A percentile compares a stretch with the other conserved stretches of the same genome.
These are phyloP conservation scores for Maylandia zebra DNA, from an alignment of 2,113 vertebrate species.

Conservation along the genomic window DNA sequence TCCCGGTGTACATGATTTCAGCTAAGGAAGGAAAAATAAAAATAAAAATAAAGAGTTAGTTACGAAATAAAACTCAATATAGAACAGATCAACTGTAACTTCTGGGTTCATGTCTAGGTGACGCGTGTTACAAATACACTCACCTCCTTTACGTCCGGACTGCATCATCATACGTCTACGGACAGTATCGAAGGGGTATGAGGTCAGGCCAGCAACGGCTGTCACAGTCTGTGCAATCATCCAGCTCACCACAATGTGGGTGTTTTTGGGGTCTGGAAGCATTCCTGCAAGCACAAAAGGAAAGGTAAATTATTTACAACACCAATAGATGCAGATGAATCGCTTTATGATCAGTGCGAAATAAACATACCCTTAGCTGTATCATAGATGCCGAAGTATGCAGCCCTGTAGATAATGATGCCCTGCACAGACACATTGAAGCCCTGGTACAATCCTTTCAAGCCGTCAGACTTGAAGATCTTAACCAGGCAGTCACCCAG, in stretches of 20 bases:
- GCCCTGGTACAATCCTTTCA: slow-evolving; percentile 80
- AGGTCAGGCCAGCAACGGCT: slow-evolving; percentile 79
- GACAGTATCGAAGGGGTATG: slow-evolving; percentile 93
- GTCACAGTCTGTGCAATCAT: slow-evolving; percentile 90
- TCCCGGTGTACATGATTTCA: slow-evolving; percentile 92
- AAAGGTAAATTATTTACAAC: not conserved
- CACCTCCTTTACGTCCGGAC: slow-evolving; percentile 90
- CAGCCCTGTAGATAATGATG: slow-evolving; percentile 94
- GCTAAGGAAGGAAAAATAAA: slow-evolving; percentile 57
- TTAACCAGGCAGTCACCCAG: slow-evolving; percentile 80
- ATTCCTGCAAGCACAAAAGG: slow-evolving; percentile 71
- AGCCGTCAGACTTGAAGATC: slow-evolving; percentile 76
- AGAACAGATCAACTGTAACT: not conserved
- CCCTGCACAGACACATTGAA: slow-evolving; percentile 90
- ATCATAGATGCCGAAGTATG: slow-evolving; percentile 93
- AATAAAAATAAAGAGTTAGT: not conserved
- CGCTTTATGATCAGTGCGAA: not conserved
- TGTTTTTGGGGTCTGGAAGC: slow-evolving; percentile 90
- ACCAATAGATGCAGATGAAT: too few species aligned
- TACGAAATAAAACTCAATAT: not conserved
- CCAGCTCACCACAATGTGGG: slow-evolving; percentile 89
- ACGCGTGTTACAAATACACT: slow-evolving; percentile 2
- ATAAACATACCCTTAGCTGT: slow-evolving; percentile 82
- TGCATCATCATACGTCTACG: slow-evolving; percentile 97
- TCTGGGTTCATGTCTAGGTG: not conserved